These are phyloP conservation scores for Paracanthobrama guichenoti DNA, from an alignment of 2,113 vertebrate species.

Conservation along the genomic window DNA sequence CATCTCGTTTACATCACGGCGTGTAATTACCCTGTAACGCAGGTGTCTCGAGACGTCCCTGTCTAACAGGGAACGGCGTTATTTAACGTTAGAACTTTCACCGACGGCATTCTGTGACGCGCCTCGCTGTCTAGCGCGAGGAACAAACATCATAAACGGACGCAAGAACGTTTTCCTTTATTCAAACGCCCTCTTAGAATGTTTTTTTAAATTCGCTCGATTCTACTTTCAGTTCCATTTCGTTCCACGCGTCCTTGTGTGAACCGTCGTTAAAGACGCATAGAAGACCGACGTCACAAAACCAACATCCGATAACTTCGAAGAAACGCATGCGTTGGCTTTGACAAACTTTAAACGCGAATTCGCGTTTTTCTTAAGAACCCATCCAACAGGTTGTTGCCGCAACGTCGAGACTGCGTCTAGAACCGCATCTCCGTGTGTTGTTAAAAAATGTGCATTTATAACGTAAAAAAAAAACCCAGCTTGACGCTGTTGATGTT, in stretches of 20 bases:
- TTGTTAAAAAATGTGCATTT: neutral
- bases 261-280: neutral
- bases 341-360: neutral
- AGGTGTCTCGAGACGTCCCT: neutral
- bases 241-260: neutral
- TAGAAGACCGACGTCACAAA: neutral
- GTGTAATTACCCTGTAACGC: neutral
- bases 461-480: neutral
- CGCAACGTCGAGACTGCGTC: neutral
- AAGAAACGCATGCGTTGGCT: neutral
- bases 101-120: neutral
- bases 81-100: neutral
- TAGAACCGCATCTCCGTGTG: neutral
- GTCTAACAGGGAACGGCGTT: neutral
- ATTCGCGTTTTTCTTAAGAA: neutral
- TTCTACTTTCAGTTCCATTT: neutral
- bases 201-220: neutral
- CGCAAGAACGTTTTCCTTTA: neutral
- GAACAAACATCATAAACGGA: neutral
- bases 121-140: neutral
- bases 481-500: neutral
- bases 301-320: neutral
- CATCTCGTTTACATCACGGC: neutral
- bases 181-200: neutral
- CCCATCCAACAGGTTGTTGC: slow-evolving; percentile 16